Base-by-base conservation (phyloP, 2,797 vertebrate genomes). In the Cetoscarus ocellatus region DNA sequence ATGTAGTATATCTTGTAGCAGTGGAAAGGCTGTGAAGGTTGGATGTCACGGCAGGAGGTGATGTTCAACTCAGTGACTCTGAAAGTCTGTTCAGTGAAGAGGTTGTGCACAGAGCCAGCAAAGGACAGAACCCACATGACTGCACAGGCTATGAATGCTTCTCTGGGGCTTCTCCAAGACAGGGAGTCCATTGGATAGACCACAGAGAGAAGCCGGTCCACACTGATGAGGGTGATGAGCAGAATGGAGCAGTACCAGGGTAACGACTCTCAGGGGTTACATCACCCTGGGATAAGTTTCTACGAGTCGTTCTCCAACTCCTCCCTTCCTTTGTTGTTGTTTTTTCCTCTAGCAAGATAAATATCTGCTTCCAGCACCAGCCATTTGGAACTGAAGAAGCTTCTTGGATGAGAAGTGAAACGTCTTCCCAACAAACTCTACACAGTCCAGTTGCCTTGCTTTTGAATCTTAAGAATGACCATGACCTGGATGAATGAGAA, bases 11-110 rank as follows among this genome's bases (percentile, higher is more conserved):
- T 73, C 3, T 87, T 45, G 10, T 95, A 95, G 52, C 75, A 85
- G 27, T 59, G 8, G 0, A 78, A 58, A 0, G 93, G 84, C 1
- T 61, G 10, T 0, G 73, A 3, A 0, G 11, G 6, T 64, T 95
- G 92, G 51, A 96, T 92, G 0, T 98, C 96, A 0, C 98, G 96
- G 47, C 97, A 99, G 44, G 96, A 96, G 65, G 95, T 98, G 86
- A 97, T 90, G 81, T 94, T 91, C 85, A 98, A 65, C 7, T 76
- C 52, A 0, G 0, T 0, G 0, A 97, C 77, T 51, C 56, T 10
- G 35, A 79, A 0, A 0, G 95, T 96, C 88, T 98, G 97, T 19
- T 95, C 78, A 6, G 88, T 90, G 14, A 95, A 53, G 5, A 97
- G 88, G 0, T 97, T 94, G 0, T 97, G 97, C 42, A 93, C 60